A percentile compares a stretch with the other conserved stretches of the same genome.
Conservation (phyloP, 35 echinoderm and acorn worm species). For the Anneissia japonica region DNA sequence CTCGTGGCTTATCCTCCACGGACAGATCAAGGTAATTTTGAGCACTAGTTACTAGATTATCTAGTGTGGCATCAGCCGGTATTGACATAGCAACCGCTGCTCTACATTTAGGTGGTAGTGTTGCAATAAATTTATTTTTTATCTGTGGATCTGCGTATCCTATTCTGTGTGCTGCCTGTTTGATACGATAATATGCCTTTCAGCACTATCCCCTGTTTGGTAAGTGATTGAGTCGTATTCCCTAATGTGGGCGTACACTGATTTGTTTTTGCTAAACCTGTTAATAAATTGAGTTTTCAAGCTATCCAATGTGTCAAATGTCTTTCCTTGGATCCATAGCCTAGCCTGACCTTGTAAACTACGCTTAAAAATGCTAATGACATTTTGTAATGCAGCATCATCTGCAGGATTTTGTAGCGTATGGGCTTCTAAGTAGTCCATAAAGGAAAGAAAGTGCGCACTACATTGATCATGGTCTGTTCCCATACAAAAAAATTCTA, state of each 20-base stretch:
- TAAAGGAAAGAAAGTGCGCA: too few species aligned
- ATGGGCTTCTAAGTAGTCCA: too few species aligned
- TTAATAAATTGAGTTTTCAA: slow-evolving; percentile 6
- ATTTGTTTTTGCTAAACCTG: neutral
- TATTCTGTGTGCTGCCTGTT: neutral
- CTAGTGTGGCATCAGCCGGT: neutral
- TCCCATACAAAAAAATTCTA: too few species aligned
- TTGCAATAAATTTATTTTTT: neutral
- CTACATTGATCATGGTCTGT: too few species aligned
- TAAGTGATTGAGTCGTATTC: neutral
- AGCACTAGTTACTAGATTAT: neutral
- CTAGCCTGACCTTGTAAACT: too few species aligned
- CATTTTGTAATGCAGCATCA: too few species aligned
- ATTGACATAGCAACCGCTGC: neutral
- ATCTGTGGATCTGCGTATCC: neutral
- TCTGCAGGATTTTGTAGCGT: too few species aligned
- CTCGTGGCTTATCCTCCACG: neutral
- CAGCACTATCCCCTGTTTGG: neutral
- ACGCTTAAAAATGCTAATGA: too few species aligned
- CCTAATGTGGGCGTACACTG: neutral
- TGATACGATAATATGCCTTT: neutral
- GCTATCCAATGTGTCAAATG: neutral
- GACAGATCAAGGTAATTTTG: neutral
- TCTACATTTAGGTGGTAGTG: neutral
- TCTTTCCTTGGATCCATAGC: slow-evolving; percentile 6